Conservation (phyloP, 2,888 invertebrate species). For the Aleiodes testaceus region DNA sequence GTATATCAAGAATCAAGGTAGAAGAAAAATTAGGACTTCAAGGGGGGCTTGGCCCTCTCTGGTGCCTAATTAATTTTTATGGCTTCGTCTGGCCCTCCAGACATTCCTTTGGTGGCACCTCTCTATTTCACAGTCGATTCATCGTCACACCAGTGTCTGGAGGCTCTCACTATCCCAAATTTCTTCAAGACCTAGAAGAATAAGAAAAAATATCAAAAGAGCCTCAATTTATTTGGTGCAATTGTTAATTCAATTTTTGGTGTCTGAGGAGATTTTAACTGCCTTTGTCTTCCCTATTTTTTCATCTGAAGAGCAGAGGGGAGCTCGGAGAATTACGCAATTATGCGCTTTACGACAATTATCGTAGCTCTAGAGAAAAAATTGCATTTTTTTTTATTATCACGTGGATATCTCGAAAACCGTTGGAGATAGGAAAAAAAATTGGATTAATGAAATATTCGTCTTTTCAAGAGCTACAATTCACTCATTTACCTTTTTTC, state of each 20-base stretch:
- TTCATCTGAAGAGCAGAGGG: slow-evolving; percentile 6
- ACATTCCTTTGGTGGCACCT: slow-evolving; percentile 24
- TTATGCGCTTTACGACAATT: slow-evolving; percentile 69
- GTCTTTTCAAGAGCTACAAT: too few relatives aligned
- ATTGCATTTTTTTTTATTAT: neutral
- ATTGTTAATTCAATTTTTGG: neutral
- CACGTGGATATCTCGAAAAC: neutral
- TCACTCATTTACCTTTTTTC: too few relatives aligned
- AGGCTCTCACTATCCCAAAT: neutral
- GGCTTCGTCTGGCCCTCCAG: slow-evolving; percentile 48
- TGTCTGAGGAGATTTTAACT: slow-evolving; percentile 31
- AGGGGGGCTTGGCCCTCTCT: neutral
- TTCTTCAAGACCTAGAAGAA: neutral
- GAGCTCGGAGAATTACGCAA: slow-evolving; percentile 65
- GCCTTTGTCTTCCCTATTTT: slow-evolving; percentile 1
- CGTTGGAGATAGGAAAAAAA: neutral
- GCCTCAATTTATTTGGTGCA: neutral
- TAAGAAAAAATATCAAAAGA: slow-evolving; percentile 1
- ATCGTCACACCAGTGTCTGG: slow-evolving; percentile 6
- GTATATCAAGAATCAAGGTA: slow-evolving; percentile 15
- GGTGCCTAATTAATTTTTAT: slow-evolving; percentile 65
- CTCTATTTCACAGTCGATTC: neutral
- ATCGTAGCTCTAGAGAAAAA: slow-evolving; percentile 51
- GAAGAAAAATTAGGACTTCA: neutral
- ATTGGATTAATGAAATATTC: too few relatives aligned